Evolutionary conservation across 2,797 vertebrate genomes (phyloP).

Genomic region (Fistularia tabacaria): DNA sequence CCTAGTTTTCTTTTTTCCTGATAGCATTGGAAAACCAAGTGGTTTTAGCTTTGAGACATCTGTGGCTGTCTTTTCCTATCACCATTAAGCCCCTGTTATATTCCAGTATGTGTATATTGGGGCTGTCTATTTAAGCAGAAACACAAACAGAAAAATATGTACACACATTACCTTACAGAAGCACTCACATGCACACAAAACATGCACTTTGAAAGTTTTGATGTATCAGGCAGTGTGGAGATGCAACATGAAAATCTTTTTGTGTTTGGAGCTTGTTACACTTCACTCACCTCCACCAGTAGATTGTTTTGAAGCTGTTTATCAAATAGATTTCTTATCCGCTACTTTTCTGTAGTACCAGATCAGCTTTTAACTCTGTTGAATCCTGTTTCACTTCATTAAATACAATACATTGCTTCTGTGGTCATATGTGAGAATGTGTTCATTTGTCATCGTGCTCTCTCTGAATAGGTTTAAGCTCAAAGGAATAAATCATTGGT

Average conservation of each 20-base stretch:
- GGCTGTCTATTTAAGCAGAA: slow-evolving; percentile 1
- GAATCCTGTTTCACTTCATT: slow-evolving; percentile 22
- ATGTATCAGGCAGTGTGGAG: slow-evolving; percentile 39
- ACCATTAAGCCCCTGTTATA: no score
- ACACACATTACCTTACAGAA: slow-evolving; percentile 5
- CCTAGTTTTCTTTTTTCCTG: no score
- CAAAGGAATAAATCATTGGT: background rate
- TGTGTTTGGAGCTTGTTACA: slow-evolving; percentile 51
- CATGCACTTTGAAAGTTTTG: slow-evolving; percentile 34
- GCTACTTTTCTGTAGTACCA: slow-evolving; percentile 35
- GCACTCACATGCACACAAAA: slow-evolving; percentile 7
- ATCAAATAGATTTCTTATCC: slow-evolving; percentile 45
- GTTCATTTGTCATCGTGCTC: background rate
- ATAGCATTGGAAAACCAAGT: no score
- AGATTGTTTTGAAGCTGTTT: slow-evolving; percentile 36
- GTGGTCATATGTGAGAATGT: slow-evolving; percentile 8
- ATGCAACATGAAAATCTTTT: slow-evolving; percentile 51
- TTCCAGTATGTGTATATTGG: background rate
- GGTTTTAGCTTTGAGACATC: no score
- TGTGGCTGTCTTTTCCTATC: no score
- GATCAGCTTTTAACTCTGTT: slow-evolving; percentile 30
- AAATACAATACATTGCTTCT: slow-evolving; percentile 6
- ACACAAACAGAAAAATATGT: background rate
- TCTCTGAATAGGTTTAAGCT: background rate
- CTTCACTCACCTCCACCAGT: slow-evolving; percentile 27